phyloP scores from a whole-genome alignment of 2,888 invertebrate genomes.

The Lithophane semibrunnea region DNA sequence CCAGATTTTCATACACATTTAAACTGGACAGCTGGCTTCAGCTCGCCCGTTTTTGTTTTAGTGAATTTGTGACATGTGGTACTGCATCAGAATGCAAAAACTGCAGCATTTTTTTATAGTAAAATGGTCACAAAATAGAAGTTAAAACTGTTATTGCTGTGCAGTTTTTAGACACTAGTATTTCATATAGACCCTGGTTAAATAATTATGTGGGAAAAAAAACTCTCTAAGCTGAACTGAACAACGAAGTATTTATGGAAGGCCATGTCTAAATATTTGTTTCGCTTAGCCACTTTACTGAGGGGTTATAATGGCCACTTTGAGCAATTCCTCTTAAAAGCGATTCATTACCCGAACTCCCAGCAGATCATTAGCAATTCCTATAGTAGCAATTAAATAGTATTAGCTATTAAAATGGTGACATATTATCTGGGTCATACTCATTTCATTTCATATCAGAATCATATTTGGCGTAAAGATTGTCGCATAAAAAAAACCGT shows the following conservation, averaged over 20 bases:
- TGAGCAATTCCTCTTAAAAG: not conserved
- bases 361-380: not conserved
- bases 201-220: not conserved
- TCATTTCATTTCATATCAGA: not conserved
- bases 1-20: not conserved
- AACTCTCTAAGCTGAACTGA: not conserved
- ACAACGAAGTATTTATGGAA: not conserved
- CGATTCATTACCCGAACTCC: not conserved
- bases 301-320: not conserved
- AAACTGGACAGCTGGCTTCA: not conserved
- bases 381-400: no score
- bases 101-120: not conserved
- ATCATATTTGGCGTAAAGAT: not conserved
- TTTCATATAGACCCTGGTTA: no score
- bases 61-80: not conserved
- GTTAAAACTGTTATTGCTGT: not conserved
- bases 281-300: not conserved
- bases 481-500: not conserved
- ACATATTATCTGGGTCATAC: not conserved
- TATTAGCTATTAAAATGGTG: not conserved
- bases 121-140: not conserved
- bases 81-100: not conserved
- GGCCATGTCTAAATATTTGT: not conserved
- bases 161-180: not conserved
- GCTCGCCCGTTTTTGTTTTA: slow-evolving; percentile 8